Conservation (phyloP, 2,888 invertebrate genomes). For the Acleris sparsana region DNA sequence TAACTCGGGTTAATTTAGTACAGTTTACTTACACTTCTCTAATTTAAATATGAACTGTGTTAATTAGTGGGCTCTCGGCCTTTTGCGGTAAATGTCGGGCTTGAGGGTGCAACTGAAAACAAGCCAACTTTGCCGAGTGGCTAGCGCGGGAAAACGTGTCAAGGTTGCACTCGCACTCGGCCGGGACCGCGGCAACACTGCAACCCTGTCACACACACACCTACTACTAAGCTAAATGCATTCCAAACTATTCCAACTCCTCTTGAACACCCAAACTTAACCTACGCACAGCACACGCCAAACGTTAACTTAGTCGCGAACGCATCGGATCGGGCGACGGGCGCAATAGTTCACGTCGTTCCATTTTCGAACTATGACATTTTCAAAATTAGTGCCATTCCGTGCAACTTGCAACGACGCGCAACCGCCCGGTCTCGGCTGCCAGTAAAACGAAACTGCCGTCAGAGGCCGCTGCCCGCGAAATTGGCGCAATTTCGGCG, state of each 20-base stretch:
- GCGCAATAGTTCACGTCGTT: constrained; percentile 50
- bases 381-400: constrained; percentile 71
- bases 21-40: constrained; percentile 8
- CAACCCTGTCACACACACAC: constrained; percentile 54
- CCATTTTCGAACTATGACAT: constrained; percentile 71
- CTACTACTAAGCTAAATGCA: constrained; percentile 45
- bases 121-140: constrained; percentile 56
- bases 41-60: constrained; percentile 36
- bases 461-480: constrained; percentile 76
- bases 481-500: constrained; percentile 82
- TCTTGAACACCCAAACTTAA: constrained; percentile 50
- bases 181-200: constrained; percentile 67
- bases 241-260: constrained; percentile 39
- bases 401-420: constrained; percentile 57
- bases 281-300: constrained; percentile 57
- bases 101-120: constrained; percentile 74
- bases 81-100: constrained; percentile 73
- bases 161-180: constrained; percentile 74
- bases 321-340: constrained; percentile 46
- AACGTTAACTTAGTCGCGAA: constrained; percentile 42
- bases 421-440: constrained; percentile 66
- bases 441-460: constrained; percentile 68
- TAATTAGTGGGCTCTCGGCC: constrained; percentile 63
- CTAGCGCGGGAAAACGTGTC: constrained; percentile 80
- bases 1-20: background rate